These are phyloP conservation scores for Pogonomyrmex californicus DNA, from an alignment of 1,140 invertebrate genomes.

Conservation along the genomic window DNA sequence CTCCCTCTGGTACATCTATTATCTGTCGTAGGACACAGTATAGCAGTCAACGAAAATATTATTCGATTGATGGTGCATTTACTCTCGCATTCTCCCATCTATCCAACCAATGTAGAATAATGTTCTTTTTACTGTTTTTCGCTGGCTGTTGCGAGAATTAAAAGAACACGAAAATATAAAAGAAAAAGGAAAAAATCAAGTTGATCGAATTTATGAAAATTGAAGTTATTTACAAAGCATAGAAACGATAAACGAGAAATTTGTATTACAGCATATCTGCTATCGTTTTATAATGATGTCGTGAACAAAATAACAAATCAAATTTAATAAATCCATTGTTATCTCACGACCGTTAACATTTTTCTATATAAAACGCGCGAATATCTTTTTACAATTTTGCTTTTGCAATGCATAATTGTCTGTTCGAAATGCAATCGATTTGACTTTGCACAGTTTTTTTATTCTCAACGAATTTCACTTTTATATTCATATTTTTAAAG, in stretches of 20 bases:
- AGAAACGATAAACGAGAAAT: conserved; percentile 10
- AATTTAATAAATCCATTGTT: conserved; percentile 17
- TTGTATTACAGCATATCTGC: conserved; percentile 25
- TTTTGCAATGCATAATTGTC: neutral
- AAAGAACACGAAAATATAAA: neutral
- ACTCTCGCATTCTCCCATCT: neutral
- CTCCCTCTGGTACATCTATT: conserved; percentile 1
- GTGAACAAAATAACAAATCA: neutral
- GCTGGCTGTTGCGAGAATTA: neutral
- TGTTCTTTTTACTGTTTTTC: neutral
- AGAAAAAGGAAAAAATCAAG: conserved; percentile 7
- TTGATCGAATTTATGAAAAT: conserved; percentile 55
- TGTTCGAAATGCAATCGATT: neutral
- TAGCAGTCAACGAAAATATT: conserved; percentile 23
- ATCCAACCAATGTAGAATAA: conserved; percentile 11
- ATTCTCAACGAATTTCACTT: neutral
- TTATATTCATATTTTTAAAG: neutral
- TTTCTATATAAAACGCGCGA: neutral
- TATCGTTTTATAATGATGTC: conserved; percentile 1
- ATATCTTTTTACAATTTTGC: neutral
- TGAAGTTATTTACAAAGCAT: neutral
- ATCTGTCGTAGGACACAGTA: neutral
- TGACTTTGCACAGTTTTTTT: neutral
- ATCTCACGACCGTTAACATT: neutral
- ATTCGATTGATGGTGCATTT: neutral